A percentile compares a stretch with the other conserved stretches of the same genome.
These are phyloP conservation scores for Cyrtodaria siliqua DNA, from an alignment of 2,888 invertebrate genomes.

Conservation along the genomic window DNA sequence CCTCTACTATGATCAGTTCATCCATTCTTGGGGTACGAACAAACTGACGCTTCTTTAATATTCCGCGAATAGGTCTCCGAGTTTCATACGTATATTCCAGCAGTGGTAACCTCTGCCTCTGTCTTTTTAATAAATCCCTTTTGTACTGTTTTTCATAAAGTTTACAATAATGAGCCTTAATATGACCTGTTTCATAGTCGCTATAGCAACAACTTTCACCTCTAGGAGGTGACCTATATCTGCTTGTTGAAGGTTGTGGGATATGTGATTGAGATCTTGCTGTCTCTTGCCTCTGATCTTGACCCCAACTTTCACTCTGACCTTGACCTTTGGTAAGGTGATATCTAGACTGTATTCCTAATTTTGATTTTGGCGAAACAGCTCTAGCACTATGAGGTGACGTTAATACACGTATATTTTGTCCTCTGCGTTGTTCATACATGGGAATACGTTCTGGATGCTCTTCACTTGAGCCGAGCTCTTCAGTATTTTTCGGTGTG, in stretches of 20 bases:
- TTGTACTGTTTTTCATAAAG: constrained; percentile 56
- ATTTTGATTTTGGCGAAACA: not conserved
- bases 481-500: constrained; percentile 45
- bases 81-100: constrained; percentile 55
- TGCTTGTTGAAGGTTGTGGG: constrained; percentile 4
- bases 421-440: not conserved
- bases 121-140: constrained; percentile 51
- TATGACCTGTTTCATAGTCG: constrained; percentile 26
- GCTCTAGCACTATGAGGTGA: not conserved
- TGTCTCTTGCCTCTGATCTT: constrained; percentile 10
- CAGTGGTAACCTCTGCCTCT: constrained; percentile 40
- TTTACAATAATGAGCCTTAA: constrained; percentile 43
- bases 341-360: constrained; percentile 2
- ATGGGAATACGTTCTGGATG: constrained; percentile 14
- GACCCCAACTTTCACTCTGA: constrained; percentile 25
- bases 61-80: constrained; percentile 53
- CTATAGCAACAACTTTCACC: constrained; percentile 32
- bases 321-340: constrained; percentile 17
- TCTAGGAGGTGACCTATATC: constrained; percentile 11
- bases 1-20: constrained; percentile 56
- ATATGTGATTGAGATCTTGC: not conserved
- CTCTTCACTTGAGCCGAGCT: constrained; percentile 23
- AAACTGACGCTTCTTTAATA: constrained; percentile 59
- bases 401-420: not conserved
- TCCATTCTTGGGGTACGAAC: constrained; percentile 53